phyloP scores from a whole-genome alignment of 2,113 vertebrate genomes.

The Meleagris gallopavo region DNA sequence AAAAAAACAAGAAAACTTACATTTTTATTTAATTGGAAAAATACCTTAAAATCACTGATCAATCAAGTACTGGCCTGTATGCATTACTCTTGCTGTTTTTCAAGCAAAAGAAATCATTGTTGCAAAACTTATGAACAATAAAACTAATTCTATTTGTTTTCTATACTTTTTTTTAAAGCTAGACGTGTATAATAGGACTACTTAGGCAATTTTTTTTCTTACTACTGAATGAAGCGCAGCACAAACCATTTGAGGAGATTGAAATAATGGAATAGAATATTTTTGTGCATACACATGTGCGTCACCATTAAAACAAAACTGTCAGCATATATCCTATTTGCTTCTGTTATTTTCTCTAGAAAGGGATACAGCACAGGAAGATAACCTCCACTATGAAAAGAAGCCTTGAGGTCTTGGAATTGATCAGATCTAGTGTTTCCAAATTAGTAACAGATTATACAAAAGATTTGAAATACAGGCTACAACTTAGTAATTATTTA shows the following conservation, averaged over 20 bases:
- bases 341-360: not conserved
- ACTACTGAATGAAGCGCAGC: not conserved
- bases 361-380: not conserved
- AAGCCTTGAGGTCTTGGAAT: not conserved
- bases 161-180: too few relatives aligned
- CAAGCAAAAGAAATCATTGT: not conserved
- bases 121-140: not conserved
- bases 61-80: not conserved
- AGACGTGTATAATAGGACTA: not conserved
- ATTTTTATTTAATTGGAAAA: not conserved
- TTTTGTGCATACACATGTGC: fast-evolving
- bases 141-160: not conserved
- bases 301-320: not conserved
- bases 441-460: not conserved
- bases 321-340: fast-evolving
- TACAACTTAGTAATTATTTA: not conserved
- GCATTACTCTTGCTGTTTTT: not conserved
- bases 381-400: not conserved
- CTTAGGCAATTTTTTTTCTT: not conserved
- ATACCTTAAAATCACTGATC: not conserved
- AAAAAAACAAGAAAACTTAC: not conserved
- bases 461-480: not conserved
- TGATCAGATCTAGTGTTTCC: not conserved
- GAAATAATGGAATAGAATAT: not conserved
- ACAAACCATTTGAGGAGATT: not conserved